Percentiles rank a stretch among this genome's conserved stretches.
Evolutionary conservation across 2,113 vertebrate species (phyloP).

Genomic region (Anser brachyrhynchus): DNA sequence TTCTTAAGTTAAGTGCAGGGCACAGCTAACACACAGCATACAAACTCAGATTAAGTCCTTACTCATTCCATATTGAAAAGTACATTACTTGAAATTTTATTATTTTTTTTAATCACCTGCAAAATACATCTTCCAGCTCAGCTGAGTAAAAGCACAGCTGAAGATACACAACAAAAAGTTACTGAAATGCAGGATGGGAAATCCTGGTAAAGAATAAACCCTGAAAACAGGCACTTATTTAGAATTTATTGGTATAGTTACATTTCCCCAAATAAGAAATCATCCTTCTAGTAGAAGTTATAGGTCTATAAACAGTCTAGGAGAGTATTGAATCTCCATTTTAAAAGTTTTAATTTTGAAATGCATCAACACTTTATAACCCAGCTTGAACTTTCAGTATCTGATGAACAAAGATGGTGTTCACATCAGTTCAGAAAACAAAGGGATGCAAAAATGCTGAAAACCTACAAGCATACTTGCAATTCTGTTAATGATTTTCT

Average conservation of each 20-base stretch:
- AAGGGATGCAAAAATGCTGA: neutral
- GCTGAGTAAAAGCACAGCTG: neutral
- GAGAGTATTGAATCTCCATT: neutral
- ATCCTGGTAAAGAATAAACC: neutral
- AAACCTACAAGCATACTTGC: neutral
- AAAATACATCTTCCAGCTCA: neutral
- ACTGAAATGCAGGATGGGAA: neutral
- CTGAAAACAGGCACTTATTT: neutral
- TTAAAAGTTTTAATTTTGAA: neutral
- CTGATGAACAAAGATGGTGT: neutral
- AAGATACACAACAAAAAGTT: neutral
- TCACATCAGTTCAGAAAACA: neutral
- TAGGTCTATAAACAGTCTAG: neutral
- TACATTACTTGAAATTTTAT: neutral
- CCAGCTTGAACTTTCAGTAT: neutral
- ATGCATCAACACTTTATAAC: neutral
- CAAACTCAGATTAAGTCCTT: neutral
- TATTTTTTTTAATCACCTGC: neutral
- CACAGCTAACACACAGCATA: neutral
- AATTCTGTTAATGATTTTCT: neutral
- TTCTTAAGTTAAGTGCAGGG: neutral
- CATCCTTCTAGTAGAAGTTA: neutral
- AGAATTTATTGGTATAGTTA: neutral
- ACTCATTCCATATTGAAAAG: neutral
- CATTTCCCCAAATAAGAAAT: neutral